Conservation (phyloP, 2,797 vertebrate species). For the Pseudomugil tenellus region DNA sequence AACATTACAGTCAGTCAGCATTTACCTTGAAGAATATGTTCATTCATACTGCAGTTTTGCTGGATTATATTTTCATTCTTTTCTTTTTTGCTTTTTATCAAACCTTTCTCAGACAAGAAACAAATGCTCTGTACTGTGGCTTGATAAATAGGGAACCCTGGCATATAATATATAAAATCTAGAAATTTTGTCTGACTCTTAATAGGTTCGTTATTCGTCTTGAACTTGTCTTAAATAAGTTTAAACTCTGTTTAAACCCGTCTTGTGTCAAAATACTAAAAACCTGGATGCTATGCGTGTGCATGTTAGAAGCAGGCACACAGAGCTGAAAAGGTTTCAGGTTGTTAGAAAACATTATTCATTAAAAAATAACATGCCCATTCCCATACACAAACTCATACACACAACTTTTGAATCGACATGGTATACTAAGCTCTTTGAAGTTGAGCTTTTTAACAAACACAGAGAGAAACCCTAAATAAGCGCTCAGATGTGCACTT, state of each 20-base stretch:
- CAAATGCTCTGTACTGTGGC: not conserved
- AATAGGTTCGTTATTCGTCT: slow-evolving; percentile 11
- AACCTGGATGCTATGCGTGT: slow-evolving; percentile 32
- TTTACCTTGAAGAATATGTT: too few relatives aligned
- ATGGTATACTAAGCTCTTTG: slow-evolving; percentile 60
- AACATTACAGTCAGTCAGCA: too few relatives aligned
- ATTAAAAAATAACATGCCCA: slow-evolving; percentile 42
- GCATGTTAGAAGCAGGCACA: not conserved
- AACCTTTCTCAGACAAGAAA: not conserved
- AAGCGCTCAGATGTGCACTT: slow-evolving; percentile 30
- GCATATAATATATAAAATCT: not conserved
- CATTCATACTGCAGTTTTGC: too few relatives aligned
- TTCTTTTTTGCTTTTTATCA: not conserved
- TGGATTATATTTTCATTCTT: not conserved
- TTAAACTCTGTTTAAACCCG: not conserved
- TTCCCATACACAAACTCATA: slow-evolving; percentile 24
- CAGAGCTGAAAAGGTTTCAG: slow-evolving; percentile 3
- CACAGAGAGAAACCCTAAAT: slow-evolving; percentile 34
- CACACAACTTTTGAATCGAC: slow-evolving; percentile 45
- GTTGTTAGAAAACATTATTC: slow-evolving; percentile 40
- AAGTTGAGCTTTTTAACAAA: slow-evolving; percentile 68
- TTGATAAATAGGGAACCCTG: not conserved
- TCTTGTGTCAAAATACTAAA: slow-evolving; percentile 6
- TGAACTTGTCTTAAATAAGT: slow-evolving; percentile 16
- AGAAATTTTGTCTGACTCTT: not conserved